Percentiles rank a stretch among this genome's conserved stretches.
These are phyloP conservation scores for Habropoda laboriosa DNA, from an alignment of 1,140 invertebrate genomes.

Conservation along the genomic window DNA sequence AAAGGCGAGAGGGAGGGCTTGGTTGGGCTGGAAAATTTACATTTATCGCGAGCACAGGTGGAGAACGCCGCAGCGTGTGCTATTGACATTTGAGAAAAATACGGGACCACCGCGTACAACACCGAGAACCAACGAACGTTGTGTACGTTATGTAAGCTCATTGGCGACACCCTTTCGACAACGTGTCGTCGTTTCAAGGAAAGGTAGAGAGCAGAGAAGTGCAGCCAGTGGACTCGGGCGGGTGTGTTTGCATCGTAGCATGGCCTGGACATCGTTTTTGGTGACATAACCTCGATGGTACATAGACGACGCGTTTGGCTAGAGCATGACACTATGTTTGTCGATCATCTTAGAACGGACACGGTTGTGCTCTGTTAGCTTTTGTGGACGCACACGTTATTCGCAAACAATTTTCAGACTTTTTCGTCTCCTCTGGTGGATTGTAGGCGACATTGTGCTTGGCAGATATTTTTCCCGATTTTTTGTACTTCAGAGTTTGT, in stretches of 20 bases:
- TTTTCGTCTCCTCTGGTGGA: too few relatives aligned
- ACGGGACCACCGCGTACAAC: background rate
- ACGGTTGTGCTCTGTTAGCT: background rate
- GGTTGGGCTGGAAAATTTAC: background rate
- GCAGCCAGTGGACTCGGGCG: too few relatives aligned
- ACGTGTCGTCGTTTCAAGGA: constrained; percentile 7
- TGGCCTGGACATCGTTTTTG: constrained; percentile 2
- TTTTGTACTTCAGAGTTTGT: too few relatives aligned
- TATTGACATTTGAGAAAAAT: constrained; percentile 11
- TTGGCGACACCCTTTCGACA: background rate
- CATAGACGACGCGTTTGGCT: background rate
- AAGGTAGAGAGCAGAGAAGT: constrained; percentile 9
- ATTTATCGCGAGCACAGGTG: background rate
- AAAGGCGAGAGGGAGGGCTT: too few relatives aligned
- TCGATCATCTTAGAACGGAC: background rate
- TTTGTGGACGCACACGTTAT: background rate
- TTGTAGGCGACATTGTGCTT: too few relatives aligned
- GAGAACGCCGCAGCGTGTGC: too few relatives aligned
- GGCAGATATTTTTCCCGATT: too few relatives aligned
- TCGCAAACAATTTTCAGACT: too few relatives aligned
- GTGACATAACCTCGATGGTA: constrained; percentile 10
- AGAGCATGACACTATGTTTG: constrained; percentile 1
- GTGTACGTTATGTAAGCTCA: constrained; percentile 6
- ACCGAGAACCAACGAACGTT: background rate
- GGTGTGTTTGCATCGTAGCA: background rate